Evolutionary conservation across 2,113 vertebrate genomes (phyloP).

Genomic region (Saiga tatarica): DNA sequence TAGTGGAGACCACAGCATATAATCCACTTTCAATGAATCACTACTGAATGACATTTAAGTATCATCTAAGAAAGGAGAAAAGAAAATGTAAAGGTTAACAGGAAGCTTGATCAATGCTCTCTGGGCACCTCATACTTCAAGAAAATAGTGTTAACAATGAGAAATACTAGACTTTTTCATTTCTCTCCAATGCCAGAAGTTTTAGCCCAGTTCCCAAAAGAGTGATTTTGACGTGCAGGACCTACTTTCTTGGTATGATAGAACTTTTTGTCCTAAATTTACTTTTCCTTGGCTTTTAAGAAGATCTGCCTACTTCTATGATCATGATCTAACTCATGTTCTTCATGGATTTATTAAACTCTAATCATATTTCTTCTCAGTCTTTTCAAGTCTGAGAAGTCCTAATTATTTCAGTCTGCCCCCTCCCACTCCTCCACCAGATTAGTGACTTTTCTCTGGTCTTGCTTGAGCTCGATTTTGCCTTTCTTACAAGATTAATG

Average conservation of each 20-base stretch:
- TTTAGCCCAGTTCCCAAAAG: background rate
- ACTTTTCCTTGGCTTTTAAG: background rate
- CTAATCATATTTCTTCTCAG: background rate
- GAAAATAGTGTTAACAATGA: background rate
- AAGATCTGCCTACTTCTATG: constrained; percentile 35
- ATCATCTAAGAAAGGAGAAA: background rate
- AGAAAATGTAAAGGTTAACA: background rate
- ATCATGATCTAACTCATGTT: constrained; percentile 29
- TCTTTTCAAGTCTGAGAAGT: constrained; percentile 23
- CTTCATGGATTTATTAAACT: constrained; percentile 37
- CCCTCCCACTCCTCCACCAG: background rate
- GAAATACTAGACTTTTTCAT: background rate
- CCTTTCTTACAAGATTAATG: background rate
- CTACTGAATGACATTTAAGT: background rate
- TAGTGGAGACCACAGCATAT: background rate
- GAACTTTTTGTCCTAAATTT: background rate
- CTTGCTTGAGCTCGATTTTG: background rate
- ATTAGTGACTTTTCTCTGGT: background rate
- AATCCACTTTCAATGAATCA: background rate
- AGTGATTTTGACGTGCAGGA: background rate
- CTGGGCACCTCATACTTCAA: background rate
- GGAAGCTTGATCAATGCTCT: background rate
- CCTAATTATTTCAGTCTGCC: constrained; percentile 37
- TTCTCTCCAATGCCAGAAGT: background rate
- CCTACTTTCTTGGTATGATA: background rate